Evolutionary conservation across 37 sponge, comb jelly and placozoan species (phyloP), one percentile per base, ranked within the genome.

Genomic region (Halisarca cf. caerulea): DNA sequence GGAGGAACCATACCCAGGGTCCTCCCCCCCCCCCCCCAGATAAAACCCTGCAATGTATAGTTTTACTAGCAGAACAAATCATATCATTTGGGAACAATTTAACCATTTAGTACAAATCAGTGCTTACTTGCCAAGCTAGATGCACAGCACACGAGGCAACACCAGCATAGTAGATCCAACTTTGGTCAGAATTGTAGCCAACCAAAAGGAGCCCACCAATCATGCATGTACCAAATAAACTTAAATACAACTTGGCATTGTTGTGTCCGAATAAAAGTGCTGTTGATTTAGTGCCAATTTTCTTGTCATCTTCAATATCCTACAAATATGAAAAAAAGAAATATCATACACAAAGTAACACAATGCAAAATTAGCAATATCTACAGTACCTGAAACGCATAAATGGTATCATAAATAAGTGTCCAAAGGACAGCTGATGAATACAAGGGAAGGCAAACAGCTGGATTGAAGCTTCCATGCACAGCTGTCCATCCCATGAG

Each of bases 361-460:
- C 23, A 4, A 62, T 6, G 23, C 64, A 23, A 8, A 4, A 62
- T 11, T 7, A 27, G 78, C 47, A 74, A 11, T 8, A 9, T 45
- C 20, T 32, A 24, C 78, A 23, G 17, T 35, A 88, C 89, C 62
- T 88, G 89, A 84, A 83, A 88, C 1, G 88, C 92, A 66, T 91
- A 91, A 42, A 91, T 80, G 17, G 92, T 91, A 58, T 91, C 92
- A 55, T 91, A 91, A n/a, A 88, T 30, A 53, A 91, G 47, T 6
- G 88, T 91, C 92, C 92, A 91, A 17, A 70, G 82, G 20, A 87
- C 82, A 27, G 87, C 78, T 25, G 88, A 85, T 24, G 44, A 23
- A 88, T 91, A 91, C 37, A 91, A 81, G 43, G 88, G 85, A 2
- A 86, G 30, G 35, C 82, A 78, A 6, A 88, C 80, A 17, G 81